Evolutionary conservation across 1,140 invertebrate species (phyloP).

Genomic region (Drosophila willistoni): DNA sequence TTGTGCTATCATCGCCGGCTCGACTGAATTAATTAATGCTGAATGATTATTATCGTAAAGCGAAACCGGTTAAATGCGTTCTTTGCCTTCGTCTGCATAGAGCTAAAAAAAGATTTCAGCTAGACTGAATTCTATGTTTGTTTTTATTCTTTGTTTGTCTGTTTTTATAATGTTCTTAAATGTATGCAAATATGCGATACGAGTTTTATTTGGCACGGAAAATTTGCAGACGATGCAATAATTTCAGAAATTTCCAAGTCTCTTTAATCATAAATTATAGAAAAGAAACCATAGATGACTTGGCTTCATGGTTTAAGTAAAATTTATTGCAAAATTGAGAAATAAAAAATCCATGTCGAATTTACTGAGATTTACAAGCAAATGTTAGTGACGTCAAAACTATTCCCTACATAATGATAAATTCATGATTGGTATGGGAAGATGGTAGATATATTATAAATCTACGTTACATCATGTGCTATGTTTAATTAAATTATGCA

Average conservation of each 20-base stretch:
- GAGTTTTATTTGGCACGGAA: neutral
- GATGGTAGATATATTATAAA: neutral
- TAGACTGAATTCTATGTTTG: slow-evolving; percentile 1
- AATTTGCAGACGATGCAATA: neutral
- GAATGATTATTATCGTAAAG: slow-evolving; percentile 5
- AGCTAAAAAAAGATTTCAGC: slow-evolving; percentile 12
- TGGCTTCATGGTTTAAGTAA: neutral
- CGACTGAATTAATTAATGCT: slow-evolving; percentile 7
- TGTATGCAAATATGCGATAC: slow-evolving; percentile 6
- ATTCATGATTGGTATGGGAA: neutral
- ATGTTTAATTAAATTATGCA: neutral
- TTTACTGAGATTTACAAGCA: neutral
- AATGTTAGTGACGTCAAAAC: neutral
- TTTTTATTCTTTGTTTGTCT: slow-evolving; percentile 5
- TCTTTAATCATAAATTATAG: neutral
- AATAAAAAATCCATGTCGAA: no score
- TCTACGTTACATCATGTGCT: neutral
- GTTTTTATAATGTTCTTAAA: slow-evolving; percentile 5
- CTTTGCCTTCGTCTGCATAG: slow-evolving; percentile 23
- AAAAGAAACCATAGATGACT: neutral
- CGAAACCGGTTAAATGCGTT: slow-evolving; percentile 59
- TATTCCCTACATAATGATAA: neutral
- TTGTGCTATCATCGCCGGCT: slow-evolving; percentile 6
- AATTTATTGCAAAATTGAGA: no score
- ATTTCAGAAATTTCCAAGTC: neutral